Conservation (phyloP, 2,888 invertebrate genomes). For the Syritta pipiens region DNA sequence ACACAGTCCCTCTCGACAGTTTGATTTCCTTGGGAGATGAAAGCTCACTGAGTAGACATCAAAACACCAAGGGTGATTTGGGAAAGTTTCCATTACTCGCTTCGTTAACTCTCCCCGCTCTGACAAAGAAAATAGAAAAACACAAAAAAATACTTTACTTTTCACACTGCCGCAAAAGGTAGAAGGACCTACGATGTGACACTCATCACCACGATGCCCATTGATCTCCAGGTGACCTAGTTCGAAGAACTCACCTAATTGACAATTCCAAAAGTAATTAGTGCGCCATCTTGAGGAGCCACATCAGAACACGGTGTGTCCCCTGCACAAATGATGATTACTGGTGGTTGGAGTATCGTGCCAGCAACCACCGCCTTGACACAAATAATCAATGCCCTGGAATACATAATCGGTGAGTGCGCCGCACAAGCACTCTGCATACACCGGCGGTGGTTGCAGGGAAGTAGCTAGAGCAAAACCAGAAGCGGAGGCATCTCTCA, state of each 20-base stretch:
- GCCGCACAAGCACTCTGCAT: not conserved
- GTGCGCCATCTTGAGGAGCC: constrained; percentile 14
- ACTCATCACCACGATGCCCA: not conserved
- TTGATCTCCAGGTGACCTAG: constrained; percentile 34
- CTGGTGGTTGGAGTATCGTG: not conserved
- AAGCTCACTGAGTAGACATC: not conserved
- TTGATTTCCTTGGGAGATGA: not conserved
- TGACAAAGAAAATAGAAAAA: not conserved
- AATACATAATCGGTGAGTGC: constrained; percentile 10
- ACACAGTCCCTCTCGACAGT: too few species aligned
- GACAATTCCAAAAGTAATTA: constrained; percentile 41
- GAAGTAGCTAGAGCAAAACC: too few species aligned
- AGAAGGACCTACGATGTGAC: too few species aligned
- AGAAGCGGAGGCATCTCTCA: not conserved
- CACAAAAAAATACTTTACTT: not conserved
- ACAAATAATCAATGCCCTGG: constrained; percentile 46
- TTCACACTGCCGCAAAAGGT: not conserved
- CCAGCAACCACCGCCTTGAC: constrained; percentile 26
- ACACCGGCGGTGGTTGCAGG: too few species aligned
- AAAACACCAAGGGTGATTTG: constrained; percentile 10
- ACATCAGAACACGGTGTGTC: not conserved
- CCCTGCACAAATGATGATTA: not conserved
- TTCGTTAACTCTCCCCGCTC: constrained; percentile 19
- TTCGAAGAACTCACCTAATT: constrained; percentile 15
- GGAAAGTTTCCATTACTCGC: constrained; percentile 37